Percentiles rank a stretch among this genome's conserved stretches.
These are phyloP conservation scores for Mesocricetus auratus DNA, from an alignment of 2,113 vertebrate species.

Conservation along the genomic window DNA sequence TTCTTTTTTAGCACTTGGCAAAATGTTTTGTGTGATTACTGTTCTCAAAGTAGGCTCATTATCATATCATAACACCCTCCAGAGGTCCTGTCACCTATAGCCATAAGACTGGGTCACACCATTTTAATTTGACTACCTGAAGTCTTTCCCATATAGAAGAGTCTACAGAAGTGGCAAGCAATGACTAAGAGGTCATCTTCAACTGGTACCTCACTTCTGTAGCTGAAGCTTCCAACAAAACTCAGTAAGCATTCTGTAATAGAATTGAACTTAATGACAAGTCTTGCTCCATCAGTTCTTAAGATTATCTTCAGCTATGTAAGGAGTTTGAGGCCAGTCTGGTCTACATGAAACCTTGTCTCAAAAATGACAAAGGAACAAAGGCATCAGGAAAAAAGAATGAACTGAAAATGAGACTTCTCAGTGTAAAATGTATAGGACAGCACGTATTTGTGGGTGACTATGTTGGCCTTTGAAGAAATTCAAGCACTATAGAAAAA, in stretches of 20 bases:
- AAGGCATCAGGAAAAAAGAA: neutral
- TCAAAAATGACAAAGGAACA: neutral
- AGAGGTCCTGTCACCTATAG: neutral
- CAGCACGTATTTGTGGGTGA: neutral
- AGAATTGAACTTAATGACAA: neutral
- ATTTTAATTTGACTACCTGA: neutral
- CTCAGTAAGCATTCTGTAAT: neutral
- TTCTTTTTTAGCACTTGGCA: neutral
- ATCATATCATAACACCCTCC: neutral
- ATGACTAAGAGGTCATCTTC: neutral
- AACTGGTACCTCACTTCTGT: neutral
- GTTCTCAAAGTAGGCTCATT: neutral
- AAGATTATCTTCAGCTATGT: neutral
- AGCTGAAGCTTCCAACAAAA: neutral
- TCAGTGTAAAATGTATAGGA: neutral
- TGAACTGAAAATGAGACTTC: neutral
- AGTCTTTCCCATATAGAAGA: neutral
- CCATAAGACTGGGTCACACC: neutral
- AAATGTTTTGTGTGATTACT: neutral
- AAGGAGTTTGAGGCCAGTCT: neutral
- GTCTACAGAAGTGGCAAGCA: neutral
- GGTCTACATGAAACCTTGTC: neutral
- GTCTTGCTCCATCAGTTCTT: neutral
- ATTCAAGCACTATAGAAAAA: conserved; percentile 33
- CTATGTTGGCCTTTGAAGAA: conserved; percentile 18